These are phyloP conservation scores for Chlorodrepanis virens DNA, from an alignment of 2,113 vertebrate species.

Conservation along the genomic window DNA sequence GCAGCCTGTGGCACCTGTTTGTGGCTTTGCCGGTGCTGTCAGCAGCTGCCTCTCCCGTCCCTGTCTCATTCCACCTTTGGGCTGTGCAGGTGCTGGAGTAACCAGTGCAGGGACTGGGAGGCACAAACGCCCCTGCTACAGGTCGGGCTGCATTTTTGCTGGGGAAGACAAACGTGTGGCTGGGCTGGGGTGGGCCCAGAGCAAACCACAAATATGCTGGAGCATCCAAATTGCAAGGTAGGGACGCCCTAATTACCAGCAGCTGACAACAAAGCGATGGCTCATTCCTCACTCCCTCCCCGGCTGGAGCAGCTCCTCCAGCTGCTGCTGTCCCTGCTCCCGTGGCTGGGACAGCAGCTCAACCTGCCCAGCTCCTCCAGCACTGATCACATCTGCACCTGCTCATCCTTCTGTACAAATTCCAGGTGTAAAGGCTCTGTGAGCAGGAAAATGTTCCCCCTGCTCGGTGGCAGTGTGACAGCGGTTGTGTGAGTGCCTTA, in stretches of 20 bases:
- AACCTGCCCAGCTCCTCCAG: background rate
- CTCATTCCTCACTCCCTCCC: background rate
- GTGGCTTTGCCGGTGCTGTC: background rate
- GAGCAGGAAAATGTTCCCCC: background rate
- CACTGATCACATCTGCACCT: background rate
- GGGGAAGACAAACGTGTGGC: background rate
- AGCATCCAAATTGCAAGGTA: background rate
- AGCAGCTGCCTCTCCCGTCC: background rate
- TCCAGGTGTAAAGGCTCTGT: background rate
- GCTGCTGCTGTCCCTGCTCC: background rate
- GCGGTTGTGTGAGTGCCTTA: background rate
- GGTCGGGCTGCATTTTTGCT: constrained; percentile 31
- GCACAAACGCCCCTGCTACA: background rate
- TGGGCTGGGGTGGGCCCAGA: background rate
- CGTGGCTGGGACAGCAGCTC: background rate
- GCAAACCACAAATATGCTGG: background rate
- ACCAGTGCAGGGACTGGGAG: background rate
- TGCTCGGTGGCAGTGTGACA: background rate
- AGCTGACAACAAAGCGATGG: background rate
- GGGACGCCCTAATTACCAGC: background rate
- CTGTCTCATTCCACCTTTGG: background rate
- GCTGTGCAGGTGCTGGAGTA: background rate
- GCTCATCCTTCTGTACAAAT: background rate
- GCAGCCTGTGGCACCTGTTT: background rate
- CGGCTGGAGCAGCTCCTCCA: background rate